A percentile compares a stretch with the other conserved stretches of the same genome.
Evolutionary conservation across 2,888 invertebrate species (phyloP).

Genomic region (Busseola fusca): DNA sequence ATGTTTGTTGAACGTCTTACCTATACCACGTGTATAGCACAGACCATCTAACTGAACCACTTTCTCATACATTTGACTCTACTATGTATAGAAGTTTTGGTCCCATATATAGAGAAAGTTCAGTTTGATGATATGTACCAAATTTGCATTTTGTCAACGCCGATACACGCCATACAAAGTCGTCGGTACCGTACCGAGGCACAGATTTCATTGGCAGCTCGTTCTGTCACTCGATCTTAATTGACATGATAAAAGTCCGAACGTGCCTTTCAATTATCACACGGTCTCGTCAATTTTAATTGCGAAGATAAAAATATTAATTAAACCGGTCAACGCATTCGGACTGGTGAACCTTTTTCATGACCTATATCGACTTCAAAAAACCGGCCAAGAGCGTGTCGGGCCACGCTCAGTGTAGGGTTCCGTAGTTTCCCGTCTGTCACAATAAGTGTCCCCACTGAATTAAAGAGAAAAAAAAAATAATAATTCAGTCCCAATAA

Average conservation of each 20-base stretch:
- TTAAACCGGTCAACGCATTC: constrained; percentile 35
- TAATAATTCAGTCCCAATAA: no score
- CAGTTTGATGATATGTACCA: background rate
- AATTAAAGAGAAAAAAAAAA: no score
- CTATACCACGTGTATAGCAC: background rate
- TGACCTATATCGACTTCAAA: no score
- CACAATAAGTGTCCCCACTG: no score
- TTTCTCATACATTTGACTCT: background rate
- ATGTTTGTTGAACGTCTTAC: background rate
- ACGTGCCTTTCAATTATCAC: constrained; percentile 52
- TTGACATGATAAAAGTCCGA: constrained; percentile 47
- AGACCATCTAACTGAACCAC: background rate
- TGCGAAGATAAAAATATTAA: constrained; percentile 46
- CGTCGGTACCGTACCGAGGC: background rate
- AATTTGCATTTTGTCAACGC: background rate
- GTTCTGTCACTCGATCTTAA: constrained; percentile 44
- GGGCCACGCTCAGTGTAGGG: no score
- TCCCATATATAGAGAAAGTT: background rate
- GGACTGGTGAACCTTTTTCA: constrained; percentile 41
- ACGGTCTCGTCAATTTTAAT: constrained; percentile 48
- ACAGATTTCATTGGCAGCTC: constrained; percentile 40
- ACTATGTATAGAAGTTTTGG: background rate
- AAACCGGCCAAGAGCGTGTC: no score
- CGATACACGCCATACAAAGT: background rate
- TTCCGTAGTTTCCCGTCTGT: no score